A percentile compares a stretch with the other conserved stretches of the same genome.
Evolutionary conservation across 2,797 vertebrate genomes (phyloP).

Genomic region (Trematomus bernacchii): DNA sequence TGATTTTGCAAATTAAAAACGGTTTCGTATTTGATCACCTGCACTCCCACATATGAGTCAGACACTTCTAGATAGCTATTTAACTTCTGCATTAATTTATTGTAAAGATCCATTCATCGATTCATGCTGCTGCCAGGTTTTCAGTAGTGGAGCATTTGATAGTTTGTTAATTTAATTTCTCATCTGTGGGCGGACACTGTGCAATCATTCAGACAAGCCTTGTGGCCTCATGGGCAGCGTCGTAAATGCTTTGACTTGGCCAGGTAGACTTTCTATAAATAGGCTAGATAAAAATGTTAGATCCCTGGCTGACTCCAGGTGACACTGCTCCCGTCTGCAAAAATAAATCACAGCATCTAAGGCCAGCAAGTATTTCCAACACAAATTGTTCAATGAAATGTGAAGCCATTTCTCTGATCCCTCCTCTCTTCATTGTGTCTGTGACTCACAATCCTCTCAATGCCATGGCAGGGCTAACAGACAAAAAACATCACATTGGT

Average conservation of each 20-base stretch:
- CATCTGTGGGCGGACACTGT: slow-evolving; percentile 29
- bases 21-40: slow-evolving; percentile 1
- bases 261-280: slow-evolving; percentile 67
- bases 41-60: slow-evolving; percentile 26
- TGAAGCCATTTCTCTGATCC: slow-evolving; percentile 17
- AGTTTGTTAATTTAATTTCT: slow-evolving; percentile 58
- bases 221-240: slow-evolving; percentile 32
- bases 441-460: slow-evolving; percentile 50
- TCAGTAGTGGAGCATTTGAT: slow-evolving; percentile 47
- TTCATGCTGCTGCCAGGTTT: slow-evolving; percentile 34
- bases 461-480: slow-evolving; percentile 34
- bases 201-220: slow-evolving; percentile 29
- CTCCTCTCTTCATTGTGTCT: slow-evolving; percentile 8
- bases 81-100: slow-evolving; percentile 48
- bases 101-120: slow-evolving; percentile 42
- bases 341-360: slow-evolving; percentile 49
- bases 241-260: slow-evolving; percentile 54
- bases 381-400: slow-evolving; percentile 25
- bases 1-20: slow-evolving; percentile 11
- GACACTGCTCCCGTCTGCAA: slow-evolving; percentile 33
- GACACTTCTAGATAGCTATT: slow-evolving; percentile 44
- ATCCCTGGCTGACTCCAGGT: slow-evolving; percentile 37
- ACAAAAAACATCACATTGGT: slow-evolving; percentile 38
- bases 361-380: slow-evolving; percentile 45
- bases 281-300: slow-evolving; percentile 63